These are phyloP conservation scores for Rhombomys opimus DNA, from an alignment of 2,113 vertebrate genomes.

Conservation along the genomic window DNA sequence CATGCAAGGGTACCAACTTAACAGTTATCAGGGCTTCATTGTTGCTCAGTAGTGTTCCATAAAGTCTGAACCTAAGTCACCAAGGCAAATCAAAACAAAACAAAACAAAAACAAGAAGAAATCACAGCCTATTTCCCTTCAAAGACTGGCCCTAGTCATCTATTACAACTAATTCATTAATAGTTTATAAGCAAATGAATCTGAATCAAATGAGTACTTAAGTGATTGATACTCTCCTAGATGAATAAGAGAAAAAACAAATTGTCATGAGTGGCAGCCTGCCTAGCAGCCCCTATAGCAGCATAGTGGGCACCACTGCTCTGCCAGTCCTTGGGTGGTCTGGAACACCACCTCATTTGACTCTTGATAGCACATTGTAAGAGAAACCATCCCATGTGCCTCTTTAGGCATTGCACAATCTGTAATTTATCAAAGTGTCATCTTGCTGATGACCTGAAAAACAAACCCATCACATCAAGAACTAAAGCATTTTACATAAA, in stretches of 20 bases:
- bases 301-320: background rate
- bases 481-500: conserved; percentile 47
- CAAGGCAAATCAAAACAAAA: background rate
- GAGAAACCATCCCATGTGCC: conserved; percentile 52
- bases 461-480: conserved; percentile 65
- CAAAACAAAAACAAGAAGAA: background rate
- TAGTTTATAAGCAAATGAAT: background rate
- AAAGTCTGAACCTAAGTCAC: background rate
- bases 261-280: background rate
- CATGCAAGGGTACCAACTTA: background rate
- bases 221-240: conserved; percentile 23
- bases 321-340: background rate
- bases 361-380: conserved; percentile 55
- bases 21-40: background rate
- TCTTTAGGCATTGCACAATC: conserved; percentile 30
- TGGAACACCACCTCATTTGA: conserved; percentile 64
- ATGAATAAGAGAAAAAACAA: conserved; percentile 34
- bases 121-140: background rate
- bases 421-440: conserved; percentile 34
- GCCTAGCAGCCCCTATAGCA: background rate
- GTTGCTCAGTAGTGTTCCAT: background rate
- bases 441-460: conserved; percentile 69
- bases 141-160: background rate
- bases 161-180: background rate
- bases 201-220: conserved; percentile 22